Evolutionary conservation across 2,113 vertebrate species (phyloP).

Genomic region (Pelecanus crispus): DNA sequence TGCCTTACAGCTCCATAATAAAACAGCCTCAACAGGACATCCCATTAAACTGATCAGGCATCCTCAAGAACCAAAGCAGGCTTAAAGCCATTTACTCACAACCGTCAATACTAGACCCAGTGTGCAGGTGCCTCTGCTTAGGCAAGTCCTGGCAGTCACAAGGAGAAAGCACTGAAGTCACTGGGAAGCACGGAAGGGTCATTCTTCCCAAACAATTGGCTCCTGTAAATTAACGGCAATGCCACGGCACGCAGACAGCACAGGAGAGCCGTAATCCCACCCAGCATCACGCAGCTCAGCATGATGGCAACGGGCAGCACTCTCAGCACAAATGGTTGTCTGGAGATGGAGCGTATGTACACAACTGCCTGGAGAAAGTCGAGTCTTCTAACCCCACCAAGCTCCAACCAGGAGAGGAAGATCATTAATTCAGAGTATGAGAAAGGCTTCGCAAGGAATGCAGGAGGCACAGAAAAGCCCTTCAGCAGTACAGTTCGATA

Average conservation of each 20-base stretch:
- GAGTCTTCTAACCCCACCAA: background rate
- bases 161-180: too few species aligned
- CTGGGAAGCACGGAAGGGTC: background rate
- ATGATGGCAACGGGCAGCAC: background rate
- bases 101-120: background rate
- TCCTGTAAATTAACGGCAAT: background rate
- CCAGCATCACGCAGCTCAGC: background rate
- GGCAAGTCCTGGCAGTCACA: background rate
- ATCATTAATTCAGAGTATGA: background rate
- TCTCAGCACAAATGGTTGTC: background rate
- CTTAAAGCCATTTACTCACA: background rate
- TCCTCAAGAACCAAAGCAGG: background rate
- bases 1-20: background rate
- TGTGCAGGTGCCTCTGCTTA: background rate
- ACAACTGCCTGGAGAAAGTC: background rate
- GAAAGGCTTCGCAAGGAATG: background rate
- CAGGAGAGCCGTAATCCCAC: background rate
- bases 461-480: background rate
- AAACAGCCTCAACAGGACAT: background rate
- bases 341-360: background rate
- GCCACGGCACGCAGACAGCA: background rate
- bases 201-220: background rate
- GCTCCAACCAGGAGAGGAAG: background rate
- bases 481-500: background rate
- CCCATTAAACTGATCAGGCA: background rate